Base-by-base conservation (phyloP, 2,888 invertebrate genomes). In the Monoplex corrugatus region DNA sequence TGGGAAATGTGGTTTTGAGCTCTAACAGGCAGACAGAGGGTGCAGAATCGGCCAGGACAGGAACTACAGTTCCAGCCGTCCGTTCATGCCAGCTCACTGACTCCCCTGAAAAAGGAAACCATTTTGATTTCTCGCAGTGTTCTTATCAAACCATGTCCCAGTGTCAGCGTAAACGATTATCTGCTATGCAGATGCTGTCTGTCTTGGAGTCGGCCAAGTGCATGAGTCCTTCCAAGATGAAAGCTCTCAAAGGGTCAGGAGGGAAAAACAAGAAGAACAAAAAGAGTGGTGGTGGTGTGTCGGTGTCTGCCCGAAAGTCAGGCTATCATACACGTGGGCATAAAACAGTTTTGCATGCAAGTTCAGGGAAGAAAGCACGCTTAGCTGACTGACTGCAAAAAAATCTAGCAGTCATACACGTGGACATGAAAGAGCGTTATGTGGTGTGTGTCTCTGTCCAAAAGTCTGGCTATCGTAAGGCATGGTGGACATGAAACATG, bases 161-260 rank as follows among this genome's bases (percentile, higher is more conserved):
- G 5, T 72, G 16, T 28, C 43, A n/a, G 10, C 78, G 88, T n/a
- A 88, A 88, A 32, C 68, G 83, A 43, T 63, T 88, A n/a, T 83
- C 88, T 10, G 82, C 88, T 35, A 38, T 88, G 43, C 88, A 88
- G 68, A 88, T 88, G 88, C 28, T 88, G 82, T 88, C 83, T 23
- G 88, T 88, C 68, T 28, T 88, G 44, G 83, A 88, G 72, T 63
- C 88, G 6, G 83, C 88, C 63, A 88, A 63, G 38, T 68, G 82
- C 43, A 78, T 23, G 38, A 44, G 44, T 13, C 19, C 68, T 28
- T 13, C 35, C 28, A 88, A 44, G 32, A 23, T 16, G 35, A 40
- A 83, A 63, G 10, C n/a, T 16, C 28, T 57, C 23, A 35, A 28
- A 40, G 43, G 35, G 23, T 32, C 45, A 6, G 2, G 28, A 32